Evolutionary conservation across 1,140 invertebrate genomes (phyloP), one percentile per base, ranked within the genome.

Genomic region (Manduca sexta): DNA sequence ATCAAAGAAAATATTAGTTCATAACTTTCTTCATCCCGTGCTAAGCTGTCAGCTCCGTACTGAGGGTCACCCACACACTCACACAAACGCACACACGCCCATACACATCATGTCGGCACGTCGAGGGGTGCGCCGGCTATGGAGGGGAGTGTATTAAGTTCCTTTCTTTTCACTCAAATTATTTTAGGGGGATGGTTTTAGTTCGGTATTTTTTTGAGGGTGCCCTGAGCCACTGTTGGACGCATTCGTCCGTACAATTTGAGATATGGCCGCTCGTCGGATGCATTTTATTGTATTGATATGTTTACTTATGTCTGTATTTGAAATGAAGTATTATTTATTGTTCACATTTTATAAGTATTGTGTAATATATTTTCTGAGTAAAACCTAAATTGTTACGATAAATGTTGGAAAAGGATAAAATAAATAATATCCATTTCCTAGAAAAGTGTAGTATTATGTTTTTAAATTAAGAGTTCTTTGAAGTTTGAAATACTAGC

Each of bases 111-210:
- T n/a, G n/a, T n/a, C n/a, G 7, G 30, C 21, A 45, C 10, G 53
- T 3, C 48, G 52, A 72, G 75, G 78, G 79, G 81, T 81, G 81
- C 77, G 79, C 65, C 56, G 67, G n/a, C 74, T 65, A 58, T 62
- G 70, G 81, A 72, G 81, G 75, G 79, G 76, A 77, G 66, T 85
- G 79, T 85, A 85, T 85, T 83, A 85, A 83, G 81, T 85, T 83
- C 79, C 81, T 83, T 84, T 84, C 81, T 83, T 84, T 84, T 80
- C 81, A 81, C 81, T 84, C 83, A 83, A 84, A 84, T 84, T 80
- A 84, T 84, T 84, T 84, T 83, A 83, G 79, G 81, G n/a, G 82
- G 82, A 71, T 80, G 77, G 74, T 75, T 85, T 69, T 75, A 80
- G 75, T 83, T 80, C 66, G 68, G 80, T 80, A 82, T 84, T 80